Conservation (phyloP, 2,797 vertebrate species). For the Lacerta viridis region DNA sequence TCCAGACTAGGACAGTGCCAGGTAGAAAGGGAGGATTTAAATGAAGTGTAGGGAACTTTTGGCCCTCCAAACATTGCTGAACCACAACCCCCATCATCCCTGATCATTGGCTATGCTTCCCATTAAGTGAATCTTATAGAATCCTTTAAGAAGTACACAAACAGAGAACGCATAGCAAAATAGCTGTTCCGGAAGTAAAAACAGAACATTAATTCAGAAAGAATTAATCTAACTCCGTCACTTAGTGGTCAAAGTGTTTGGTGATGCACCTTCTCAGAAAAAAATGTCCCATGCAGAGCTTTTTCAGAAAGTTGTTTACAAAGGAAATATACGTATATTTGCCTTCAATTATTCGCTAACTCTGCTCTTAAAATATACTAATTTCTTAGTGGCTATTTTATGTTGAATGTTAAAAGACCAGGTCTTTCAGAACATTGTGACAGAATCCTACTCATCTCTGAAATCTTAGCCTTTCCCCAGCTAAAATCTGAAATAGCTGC, state of each 20-base stretch:
- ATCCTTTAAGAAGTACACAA: conserved; percentile 1
- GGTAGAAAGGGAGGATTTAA: too few species aligned
- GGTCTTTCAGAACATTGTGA: not conserved
- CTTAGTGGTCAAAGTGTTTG: not conserved
- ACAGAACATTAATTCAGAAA: not conserved
- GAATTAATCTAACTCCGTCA: conserved; percentile 1
- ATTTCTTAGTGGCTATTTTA: not conserved
- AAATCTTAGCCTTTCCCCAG: not conserved
- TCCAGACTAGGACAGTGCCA: too few species aligned
- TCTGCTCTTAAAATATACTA: not conserved
- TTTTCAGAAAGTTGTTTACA: not conserved
- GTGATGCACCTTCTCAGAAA: conserved; percentile 1
- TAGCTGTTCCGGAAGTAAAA: not conserved
- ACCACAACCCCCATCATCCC: not conserved
- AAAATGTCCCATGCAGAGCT: not conserved
- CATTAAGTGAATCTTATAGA: conserved; percentile 33
- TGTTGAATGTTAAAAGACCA: not conserved
- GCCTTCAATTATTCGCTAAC: not conserved
- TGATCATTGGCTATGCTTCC: conserved; percentile 26
- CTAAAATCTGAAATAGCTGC: conserved; percentile 26
- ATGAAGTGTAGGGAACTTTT: not conserved
- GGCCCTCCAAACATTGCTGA: too few species aligned
- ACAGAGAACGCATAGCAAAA: conserved; percentile 16
- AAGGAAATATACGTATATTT: not conserved
- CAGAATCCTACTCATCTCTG: conserved; percentile 6